phyloP scores from a whole-genome alignment of 1,140 invertebrate species.

The Drosophila melanogaster region Release_6_plus_ISO1_MT NT_033779.5:11538501-11539000 shows the following conservation, averaged over 20 bases:
- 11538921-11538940: slow-evolving; percentile 73
- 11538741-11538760: slow-evolving; percentile 64
- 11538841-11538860: slow-evolving; percentile 51
- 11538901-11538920: slow-evolving; percentile 65
- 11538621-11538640: slow-evolving; percentile 22
- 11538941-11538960: slow-evolving; percentile 63
- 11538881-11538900: slow-evolving; percentile 30
- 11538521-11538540: slow-evolving; percentile 12
- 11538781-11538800: neutral
- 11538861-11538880: slow-evolving; percentile 55
- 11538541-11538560: neutral
- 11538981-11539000: slow-evolving; percentile 49
- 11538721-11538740: slow-evolving; percentile 71
- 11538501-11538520: slow-evolving; percentile 55
- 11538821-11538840: slow-evolving; percentile 63
- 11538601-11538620: slow-evolving; percentile 42
- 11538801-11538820: slow-evolving; percentile 9
- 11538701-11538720: slow-evolving; percentile 68
- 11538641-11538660: slow-evolving; percentile 24
- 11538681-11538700: slow-evolving; percentile 35
- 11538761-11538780: slow-evolving; percentile 17
- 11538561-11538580: slow-evolving; percentile 79
- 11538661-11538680: slow-evolving; percentile 39
- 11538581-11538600: slow-evolving; percentile 79
- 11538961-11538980: slow-evolving; percentile 81